Evolutionary conservation across 1,140 invertebrate genomes (phyloP).

Genomic region (Dendrolimus kikuchii): DNA sequence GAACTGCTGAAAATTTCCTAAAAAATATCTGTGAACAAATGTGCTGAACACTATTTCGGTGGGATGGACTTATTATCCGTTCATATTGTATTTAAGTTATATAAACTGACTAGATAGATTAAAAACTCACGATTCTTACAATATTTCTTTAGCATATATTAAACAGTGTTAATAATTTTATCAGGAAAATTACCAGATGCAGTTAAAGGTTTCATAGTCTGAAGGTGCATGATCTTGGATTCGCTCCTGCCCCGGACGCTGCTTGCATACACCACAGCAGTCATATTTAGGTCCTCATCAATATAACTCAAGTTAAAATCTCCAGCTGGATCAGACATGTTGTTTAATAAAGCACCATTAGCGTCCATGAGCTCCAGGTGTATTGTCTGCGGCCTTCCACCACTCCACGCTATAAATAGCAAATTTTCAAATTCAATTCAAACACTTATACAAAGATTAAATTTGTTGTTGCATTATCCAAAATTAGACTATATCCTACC

Average conservation of each 20-base stretch:
- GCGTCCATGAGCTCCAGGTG: conserved; percentile 35
- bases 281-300: conserved; percentile 32
- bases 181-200: conserved; percentile 29
- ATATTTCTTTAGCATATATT: too few species aligned
- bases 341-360: conserved; percentile 29
- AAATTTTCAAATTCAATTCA: background rate
- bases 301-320: conserved; percentile 38
- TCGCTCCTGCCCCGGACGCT: conserved; percentile 36
- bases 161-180: background rate
- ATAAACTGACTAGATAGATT: too few species aligned
- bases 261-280: conserved; percentile 38
- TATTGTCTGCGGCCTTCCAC: conserved; percentile 39
- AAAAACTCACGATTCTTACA: too few species aligned
- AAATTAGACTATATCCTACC: conserved; percentile 15
- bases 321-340: conserved; percentile 42
- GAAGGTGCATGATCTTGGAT: conserved; percentile 27
- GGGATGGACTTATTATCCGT: too few species aligned
- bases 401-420: conserved; percentile 41
- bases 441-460: background rate
- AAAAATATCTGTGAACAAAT: too few species aligned
- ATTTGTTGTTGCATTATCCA: background rate
- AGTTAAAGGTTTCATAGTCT: conserved; percentile 30
- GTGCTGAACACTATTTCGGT: too few species aligned
- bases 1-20: too few species aligned
- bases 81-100: too few species aligned